Evolutionary conservation across 1,140 invertebrate genomes (phyloP).

Genomic region (Mercenaria mercenaria): DNA sequence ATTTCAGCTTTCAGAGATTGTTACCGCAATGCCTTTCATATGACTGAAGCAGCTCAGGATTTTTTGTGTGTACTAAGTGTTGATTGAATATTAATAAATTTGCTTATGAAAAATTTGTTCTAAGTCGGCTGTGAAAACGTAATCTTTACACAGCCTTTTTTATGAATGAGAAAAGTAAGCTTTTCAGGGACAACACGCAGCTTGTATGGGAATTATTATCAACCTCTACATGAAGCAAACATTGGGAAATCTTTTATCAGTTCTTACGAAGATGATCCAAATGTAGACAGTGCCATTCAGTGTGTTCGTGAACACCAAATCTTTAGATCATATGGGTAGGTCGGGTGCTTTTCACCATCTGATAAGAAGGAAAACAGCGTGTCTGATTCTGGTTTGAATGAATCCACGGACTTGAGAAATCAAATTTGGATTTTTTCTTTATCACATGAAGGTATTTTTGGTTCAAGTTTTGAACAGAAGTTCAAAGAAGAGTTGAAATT

Average conservation of each 20-base stretch:
- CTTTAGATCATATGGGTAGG: too few species aligned
- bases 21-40: slow-evolving; percentile 9
- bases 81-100: slow-evolving; percentile 2
- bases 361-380: too few species aligned
- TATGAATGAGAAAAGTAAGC: neutral
- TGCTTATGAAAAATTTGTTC: slow-evolving; percentile 1
- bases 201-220: slow-evolving; percentile 24
- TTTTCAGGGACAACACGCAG: slow-evolving; percentile 45
- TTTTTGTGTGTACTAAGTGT: neutral
- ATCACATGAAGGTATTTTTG: slow-evolving; percentile 7
- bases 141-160: neutral
- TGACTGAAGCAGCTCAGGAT: neutral
- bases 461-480: neutral
- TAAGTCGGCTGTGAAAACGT: slow-evolving; percentile 1
- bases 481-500: neutral
- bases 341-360: too few species aligned
- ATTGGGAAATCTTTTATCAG: slow-evolving; percentile 26
- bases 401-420: too few species aligned
- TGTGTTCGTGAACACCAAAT: slow-evolving; percentile 28
- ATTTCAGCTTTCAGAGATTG: slow-evolving; percentile 25
- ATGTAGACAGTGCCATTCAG: slow-evolving; percentile 33
- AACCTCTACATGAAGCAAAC: slow-evolving; percentile 46
- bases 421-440: neutral
- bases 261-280: too few species aligned
- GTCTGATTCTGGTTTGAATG: neutral